Evolutionary conservation across 2,888 invertebrate genomes (phyloP), one percentile per base, ranked within the genome.

Genomic region (Eurois occulta): DNA sequence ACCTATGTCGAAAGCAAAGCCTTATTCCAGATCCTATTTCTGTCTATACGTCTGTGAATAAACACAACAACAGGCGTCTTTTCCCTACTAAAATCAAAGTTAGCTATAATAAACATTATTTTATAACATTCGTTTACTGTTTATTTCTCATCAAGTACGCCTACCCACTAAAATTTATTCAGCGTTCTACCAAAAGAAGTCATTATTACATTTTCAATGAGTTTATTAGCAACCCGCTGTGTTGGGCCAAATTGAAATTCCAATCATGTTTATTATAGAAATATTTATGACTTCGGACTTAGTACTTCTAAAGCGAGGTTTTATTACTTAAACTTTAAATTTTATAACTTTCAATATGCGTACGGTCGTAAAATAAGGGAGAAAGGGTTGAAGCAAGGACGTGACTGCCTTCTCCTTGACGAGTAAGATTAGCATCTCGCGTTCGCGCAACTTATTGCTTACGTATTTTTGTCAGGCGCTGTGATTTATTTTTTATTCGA

Each of bases 331-430:
- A 78, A 75, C 78, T 89, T 80, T 68, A 88, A 85, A 84, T 86
- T 87, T 87, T 81, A 88, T 81, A 81, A 81, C 86, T 69, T 83
- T 80, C 81, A 84, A 85, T 88, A 88, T 75, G 86, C 82, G 78
- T 78, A 70, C 66, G 75, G 72, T 77, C 81, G 77, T 88, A 79
- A 89, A 88, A 74, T 72, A 77, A 73, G 76, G 77, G 75, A 38
- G 69, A 69, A 87, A 81, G 70, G 86, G 79, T 85, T 65, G 55
- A 78, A 67, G 72, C 16, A 66, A 75, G 68, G 73, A 83, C 89
- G 86, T 85, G 88, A 85, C 87, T 80, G 77, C 69, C 72, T 84
- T 86, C 82, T 79, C 80, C 86, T 88, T 80, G 80, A 75, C 46
- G 84, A 80, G 70, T 76, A 75, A 76, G 35, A 82, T 83, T 84